A percentile compares a stretch with the other conserved stretches of the same genome.
These are phyloP conservation scores for Oxyteleia sp. DNA, from an alignment of 2,888 invertebrate genomes.

Conservation along the genomic window DNA sequence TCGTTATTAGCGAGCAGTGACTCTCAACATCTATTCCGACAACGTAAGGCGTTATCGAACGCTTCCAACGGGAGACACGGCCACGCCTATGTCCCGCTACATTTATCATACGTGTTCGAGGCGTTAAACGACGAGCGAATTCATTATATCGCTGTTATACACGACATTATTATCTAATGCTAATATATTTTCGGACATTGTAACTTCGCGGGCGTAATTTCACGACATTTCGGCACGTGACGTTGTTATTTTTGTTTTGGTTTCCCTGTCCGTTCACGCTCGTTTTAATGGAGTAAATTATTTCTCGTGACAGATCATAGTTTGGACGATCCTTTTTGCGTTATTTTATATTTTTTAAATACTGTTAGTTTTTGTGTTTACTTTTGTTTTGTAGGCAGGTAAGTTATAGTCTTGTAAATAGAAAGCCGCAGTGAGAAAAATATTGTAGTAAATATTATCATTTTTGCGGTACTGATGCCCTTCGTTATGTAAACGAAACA, in stretches of 20 bases:
- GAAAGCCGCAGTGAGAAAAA: too few species aligned
- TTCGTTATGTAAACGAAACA: too few species aligned
- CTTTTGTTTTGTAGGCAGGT: too few species aligned
- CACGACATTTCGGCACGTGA: slow-evolving; percentile 17
- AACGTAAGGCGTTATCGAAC: slow-evolving; percentile 72
- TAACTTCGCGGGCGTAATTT: slow-evolving; percentile 20
- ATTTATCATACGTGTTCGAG: slow-evolving; percentile 68
- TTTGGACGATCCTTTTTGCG: slow-evolving; percentile 1
- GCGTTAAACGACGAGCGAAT: slow-evolving; percentile 60
- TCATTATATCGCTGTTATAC: slow-evolving; percentile 62
- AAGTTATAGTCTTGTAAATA: too few species aligned
- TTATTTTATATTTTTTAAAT: too few species aligned
- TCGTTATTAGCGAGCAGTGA: slow-evolving; percentile 73
- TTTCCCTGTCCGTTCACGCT: too few species aligned
- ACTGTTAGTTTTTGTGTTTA: too few species aligned
- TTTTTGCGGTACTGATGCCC: too few species aligned
- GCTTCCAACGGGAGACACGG: slow-evolving; percentile 52
- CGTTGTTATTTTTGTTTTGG: neutral
- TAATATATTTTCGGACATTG: slow-evolving; percentile 41
- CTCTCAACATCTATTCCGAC: slow-evolving; percentile 66
- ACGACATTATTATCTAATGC: slow-evolving; percentile 63
- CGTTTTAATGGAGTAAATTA: slow-evolving; percentile 30
- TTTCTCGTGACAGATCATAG: slow-evolving; percentile 1
- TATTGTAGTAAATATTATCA: too few species aligned
- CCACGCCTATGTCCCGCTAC: slow-evolving; percentile 71